A percentile compares a stretch with the other conserved stretches of the same genome.
Conservation (phyloP, 2,113 vertebrate species). For the Cygnus atratus region DNA sequence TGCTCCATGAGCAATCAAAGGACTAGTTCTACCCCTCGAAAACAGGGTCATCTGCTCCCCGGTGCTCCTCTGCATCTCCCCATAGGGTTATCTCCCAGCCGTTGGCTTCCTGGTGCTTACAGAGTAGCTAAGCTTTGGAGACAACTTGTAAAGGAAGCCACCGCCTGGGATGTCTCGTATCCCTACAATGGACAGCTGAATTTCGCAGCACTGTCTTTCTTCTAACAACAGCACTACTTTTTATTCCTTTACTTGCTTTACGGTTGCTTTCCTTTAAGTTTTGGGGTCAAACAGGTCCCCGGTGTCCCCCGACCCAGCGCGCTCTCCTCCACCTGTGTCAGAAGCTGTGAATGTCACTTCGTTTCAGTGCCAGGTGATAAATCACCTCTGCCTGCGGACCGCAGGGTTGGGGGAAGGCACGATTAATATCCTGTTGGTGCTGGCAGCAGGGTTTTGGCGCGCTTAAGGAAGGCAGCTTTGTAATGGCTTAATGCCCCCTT, state of each 20-base stretch:
- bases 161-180: background rate
- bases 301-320: background rate
- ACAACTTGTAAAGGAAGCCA: background rate
- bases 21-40: no score
- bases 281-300: background rate
- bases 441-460: background rate
- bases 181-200: background rate
- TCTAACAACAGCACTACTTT: background rate
- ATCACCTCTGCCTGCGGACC: background rate
- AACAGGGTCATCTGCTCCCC: no score
- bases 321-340: background rate
- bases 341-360: background rate
- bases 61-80: no score
- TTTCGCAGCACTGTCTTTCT: background rate
- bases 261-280: background rate
- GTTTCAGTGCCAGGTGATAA: background rate
- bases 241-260: background rate
- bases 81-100: accelerated
- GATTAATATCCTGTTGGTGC: background rate
- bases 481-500: background rate
- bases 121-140: background rate
- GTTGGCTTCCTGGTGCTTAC: background rate
- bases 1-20: no score
- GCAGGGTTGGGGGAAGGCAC: background rate
- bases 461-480: background rate